These are phyloP conservation scores for Sinotaia quadrata DNA, from an alignment of 2,888 invertebrate species.

Conservation along the genomic window DNA sequence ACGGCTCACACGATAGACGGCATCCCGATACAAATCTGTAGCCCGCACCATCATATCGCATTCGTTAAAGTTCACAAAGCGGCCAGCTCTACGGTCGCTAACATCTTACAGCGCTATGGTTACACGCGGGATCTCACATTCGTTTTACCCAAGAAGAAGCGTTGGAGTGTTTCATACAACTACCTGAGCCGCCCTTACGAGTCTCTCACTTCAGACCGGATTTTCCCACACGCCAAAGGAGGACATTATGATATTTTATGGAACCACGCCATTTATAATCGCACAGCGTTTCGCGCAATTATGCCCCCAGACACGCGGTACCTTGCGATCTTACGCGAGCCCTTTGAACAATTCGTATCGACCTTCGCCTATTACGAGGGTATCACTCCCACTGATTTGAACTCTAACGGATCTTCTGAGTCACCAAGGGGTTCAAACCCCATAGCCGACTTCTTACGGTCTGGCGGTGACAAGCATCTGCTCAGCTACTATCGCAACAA, in stretches of 20 bases:
- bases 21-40: too few relatives aligned
- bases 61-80: constrained; percentile 59
- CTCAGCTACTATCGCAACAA: constrained; percentile 36
- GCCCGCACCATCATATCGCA: constrained; percentile 32
- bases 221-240: constrained; percentile 49
- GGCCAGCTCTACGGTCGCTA: constrained; percentile 57
- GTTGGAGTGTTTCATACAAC: constrained; percentile 33
- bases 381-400: not conserved
- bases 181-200: constrained; percentile 42
- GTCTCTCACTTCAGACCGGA: constrained; percentile 33
- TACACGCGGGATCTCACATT: constrained; percentile 44
- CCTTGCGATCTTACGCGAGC: constrained; percentile 44
- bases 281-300: constrained; percentile 34
- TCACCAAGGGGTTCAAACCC: constrained; percentile 18
- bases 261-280: constrained; percentile 57
- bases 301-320: constrained; percentile 42
- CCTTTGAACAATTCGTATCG: constrained; percentile 43
- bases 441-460: constrained; percentile 29
- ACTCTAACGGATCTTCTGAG: not conserved
- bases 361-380: constrained; percentile 37
- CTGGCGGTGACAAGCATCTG: not conserved
- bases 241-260: constrained; percentile 49
- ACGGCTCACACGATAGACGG: too few relatives aligned
- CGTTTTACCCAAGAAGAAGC: constrained; percentile 47
- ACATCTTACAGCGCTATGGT: constrained; percentile 55